These are phyloP conservation scores for Hucho hucho DNA, from an alignment of 2,113 vertebrate species.

Conservation along the genomic window DNA sequence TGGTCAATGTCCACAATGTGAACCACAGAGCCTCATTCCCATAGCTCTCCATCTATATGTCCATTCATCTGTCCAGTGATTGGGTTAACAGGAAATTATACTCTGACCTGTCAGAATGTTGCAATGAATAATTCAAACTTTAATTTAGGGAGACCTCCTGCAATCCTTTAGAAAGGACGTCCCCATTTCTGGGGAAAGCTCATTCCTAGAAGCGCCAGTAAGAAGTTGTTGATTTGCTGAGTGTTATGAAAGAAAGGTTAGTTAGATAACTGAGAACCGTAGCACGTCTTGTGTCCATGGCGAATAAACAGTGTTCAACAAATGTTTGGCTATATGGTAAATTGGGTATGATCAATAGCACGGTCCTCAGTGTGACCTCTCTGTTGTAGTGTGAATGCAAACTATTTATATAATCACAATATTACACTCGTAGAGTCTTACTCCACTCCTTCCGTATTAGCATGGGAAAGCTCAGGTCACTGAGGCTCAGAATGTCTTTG, in stretches of 20 bases:
- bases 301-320: too few species aligned
- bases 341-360: neutral
- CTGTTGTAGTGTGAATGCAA: too few species aligned
- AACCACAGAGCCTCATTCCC: neutral
- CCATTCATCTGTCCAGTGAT: constrained; percentile 49
- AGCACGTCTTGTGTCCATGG: too few species aligned
- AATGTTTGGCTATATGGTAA: neutral
- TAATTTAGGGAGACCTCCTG: constrained; percentile 51
- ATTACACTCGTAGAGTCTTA: too few species aligned
- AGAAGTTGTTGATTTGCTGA: too few species aligned
- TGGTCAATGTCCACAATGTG: neutral
- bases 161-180: constrained; percentile 50
- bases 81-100: constrained; percentile 61
- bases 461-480: too few species aligned
- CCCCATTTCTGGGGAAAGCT: constrained; percentile 9
- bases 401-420: too few species aligned
- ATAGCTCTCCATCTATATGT: constrained; percentile 16
- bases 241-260: too few species aligned
- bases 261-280: too few species aligned
- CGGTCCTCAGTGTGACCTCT: too few species aligned
- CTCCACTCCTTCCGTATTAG: too few species aligned
- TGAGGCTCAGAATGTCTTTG: neutral
- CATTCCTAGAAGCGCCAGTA: neutral
- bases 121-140: constrained; percentile 63
- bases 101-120: constrained; percentile 36